Evolutionary conservation across 2,888 invertebrate species (phyloP).

Genomic region (Pterostichus niger): DNA sequence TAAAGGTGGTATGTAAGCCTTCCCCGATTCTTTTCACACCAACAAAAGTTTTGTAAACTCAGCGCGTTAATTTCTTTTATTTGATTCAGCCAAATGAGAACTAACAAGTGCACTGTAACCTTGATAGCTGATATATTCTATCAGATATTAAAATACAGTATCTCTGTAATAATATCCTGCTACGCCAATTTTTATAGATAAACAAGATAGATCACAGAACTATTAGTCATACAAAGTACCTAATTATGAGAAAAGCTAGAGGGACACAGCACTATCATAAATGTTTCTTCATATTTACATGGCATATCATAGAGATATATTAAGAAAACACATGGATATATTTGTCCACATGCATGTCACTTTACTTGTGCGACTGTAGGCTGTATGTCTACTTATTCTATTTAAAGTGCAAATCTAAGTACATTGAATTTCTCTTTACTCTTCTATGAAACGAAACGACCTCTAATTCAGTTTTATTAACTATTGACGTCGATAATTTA

Average conservation of each 20-base stretch:
- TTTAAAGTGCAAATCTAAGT: slow-evolving; percentile 56
- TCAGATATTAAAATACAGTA: slow-evolving; percentile 43
- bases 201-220: slow-evolving; percentile 1
- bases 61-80: slow-evolving; percentile 55
- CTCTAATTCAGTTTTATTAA: slow-evolving; percentile 31
- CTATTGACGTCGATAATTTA: slow-evolving; percentile 2
- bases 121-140: slow-evolving; percentile 50
- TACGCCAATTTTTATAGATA: background rate
- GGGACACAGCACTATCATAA: background rate
- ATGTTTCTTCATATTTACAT: slow-evolving; percentile 20
- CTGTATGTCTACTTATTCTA: slow-evolving; percentile 46
- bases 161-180: slow-evolving; percentile 27
- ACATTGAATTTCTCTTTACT: slow-evolving; percentile 53
- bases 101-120: slow-evolving; percentile 53
- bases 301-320: background rate
- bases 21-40: slow-evolving; percentile 57
- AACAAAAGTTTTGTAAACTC: slow-evolving; percentile 56
- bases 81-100: slow-evolving; percentile 39
- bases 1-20: slow-evolving; percentile 58
- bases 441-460: slow-evolving; percentile 3
- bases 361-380: slow-evolving; percentile 37
- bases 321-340: background rate
- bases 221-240: slow-evolving; percentile 21
- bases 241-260: slow-evolving; percentile 18
- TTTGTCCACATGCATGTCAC: background rate